Evolutionary conservation across 2,797 vertebrate genomes (phyloP), one percentile per base, ranked within the genome.

Genomic region (Lagodon rhomboides): DNA sequence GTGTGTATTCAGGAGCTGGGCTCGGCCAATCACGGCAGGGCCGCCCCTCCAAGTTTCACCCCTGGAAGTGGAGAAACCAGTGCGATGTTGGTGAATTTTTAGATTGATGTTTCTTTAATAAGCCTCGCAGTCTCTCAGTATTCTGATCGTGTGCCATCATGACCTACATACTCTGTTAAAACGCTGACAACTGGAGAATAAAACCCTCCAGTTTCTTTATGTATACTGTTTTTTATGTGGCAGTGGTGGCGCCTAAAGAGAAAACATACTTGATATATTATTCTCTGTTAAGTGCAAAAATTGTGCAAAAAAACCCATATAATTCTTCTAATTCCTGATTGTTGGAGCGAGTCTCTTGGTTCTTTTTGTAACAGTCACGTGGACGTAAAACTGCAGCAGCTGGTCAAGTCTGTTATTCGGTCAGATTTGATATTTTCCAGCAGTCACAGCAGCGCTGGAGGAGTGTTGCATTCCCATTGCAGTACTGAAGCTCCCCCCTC

Each of bases 51-150:
- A 76, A 91, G 83, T 86, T 84, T 85, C 70, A 61, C 63, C 85
- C 60, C 64, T 77, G 72, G 68, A 87, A 85, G 68, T 56, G 41
- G 58, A 87, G 73, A 83, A 83, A 66, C 79, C 73, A 71, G 63
- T 47, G 80, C 54, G 20, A 73, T 87, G 87, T 88, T 79, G 81
- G 82, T 85, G 82, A 79, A 86, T 91, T 91, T 90, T 91, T 68
- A 87, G 86, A 93, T 90, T 88, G 89, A 94, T 94, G 89, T 93
- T 95, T 94, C 91, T 94, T 94, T 94, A 91, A 94, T 94, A 92
- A 94, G 85, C 73, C 85, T 79, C 74, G 74, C 79, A 83, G 88
- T 94, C 88, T 93, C 87, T 93, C 87, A 91, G 92, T 94, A 93
- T 94, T 94, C 94, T 84, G 92, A 92, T 89, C 68, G 85, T 90